Evolutionary conservation across 2,113 vertebrate genomes (phyloP).

Genomic region (Boulengeromyrus knoepffleri): DNA sequence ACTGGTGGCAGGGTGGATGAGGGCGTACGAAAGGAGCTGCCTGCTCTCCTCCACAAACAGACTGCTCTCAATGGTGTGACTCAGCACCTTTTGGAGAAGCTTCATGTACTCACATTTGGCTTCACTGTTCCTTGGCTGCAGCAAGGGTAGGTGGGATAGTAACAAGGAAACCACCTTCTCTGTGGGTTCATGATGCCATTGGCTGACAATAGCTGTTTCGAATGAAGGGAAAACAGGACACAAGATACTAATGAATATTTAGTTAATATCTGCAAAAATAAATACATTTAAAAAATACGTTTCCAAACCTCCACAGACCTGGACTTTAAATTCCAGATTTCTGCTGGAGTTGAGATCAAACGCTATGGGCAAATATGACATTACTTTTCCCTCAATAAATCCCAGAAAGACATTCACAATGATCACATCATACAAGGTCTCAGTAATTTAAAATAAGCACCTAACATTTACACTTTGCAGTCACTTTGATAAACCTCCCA

Average conservation of each 20-base stretch:
- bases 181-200: constrained; percentile 87
- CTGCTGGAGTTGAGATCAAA: background rate
- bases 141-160: constrained; percentile 81
- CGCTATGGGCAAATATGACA: background rate
- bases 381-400: background rate
- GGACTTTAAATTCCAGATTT: background rate
- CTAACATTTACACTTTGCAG: background rate
- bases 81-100: constrained; percentile 85
- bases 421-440: background rate
- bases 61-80: constrained; percentile 89
- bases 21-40: constrained; percentile 88
- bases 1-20: constrained; percentile 91
- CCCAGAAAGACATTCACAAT: background rate
- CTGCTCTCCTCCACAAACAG: constrained; percentile 89
- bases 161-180: constrained; percentile 84
- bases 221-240: background rate
- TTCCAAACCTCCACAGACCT: background rate
- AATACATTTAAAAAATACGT: background rate
- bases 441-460: background rate
- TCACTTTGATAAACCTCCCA: background rate
- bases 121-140: constrained; percentile 85
- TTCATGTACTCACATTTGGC: constrained; percentile 96
- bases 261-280: background rate
- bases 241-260: background rate
- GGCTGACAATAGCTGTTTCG: constrained; percentile 73